Evolutionary conservation across 2,888 invertebrate species (phyloP).

Genomic region (Acanthosepion lycidas): DNA sequence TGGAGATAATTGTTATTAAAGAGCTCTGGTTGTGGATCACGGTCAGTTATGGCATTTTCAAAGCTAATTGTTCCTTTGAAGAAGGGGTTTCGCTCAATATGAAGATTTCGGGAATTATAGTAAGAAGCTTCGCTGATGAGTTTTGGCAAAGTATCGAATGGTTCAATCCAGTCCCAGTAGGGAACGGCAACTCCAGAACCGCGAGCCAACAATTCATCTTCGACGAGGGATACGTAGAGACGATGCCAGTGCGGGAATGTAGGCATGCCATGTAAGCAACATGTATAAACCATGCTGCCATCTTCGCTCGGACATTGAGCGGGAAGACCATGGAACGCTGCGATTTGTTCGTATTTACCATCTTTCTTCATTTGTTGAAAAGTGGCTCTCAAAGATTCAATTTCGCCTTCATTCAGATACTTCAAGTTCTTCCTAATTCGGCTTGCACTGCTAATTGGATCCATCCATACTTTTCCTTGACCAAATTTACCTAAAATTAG

Average conservation of each 20-base stretch:
- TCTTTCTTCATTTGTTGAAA: conserved; percentile 52
- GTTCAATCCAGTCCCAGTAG: conserved; percentile 56
- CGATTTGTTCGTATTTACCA: conserved; percentile 53
- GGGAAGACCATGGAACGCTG: conserved; percentile 56
- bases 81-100: conserved; percentile 48
- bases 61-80: conserved; percentile 42
- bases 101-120: conserved; percentile 40
- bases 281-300: conserved; percentile 49
- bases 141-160: conserved; percentile 50
- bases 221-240: conserved; percentile 52
- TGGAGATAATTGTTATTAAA: conserved; percentile 38
- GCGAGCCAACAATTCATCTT: conserved; percentile 52
- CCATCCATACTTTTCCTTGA: conserved; percentile 42
- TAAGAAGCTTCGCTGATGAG: conserved; percentile 53
- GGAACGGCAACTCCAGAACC: conserved; percentile 55
- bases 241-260: conserved; percentile 56
- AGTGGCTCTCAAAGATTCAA: conserved; percentile 54
- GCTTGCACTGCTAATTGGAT: conserved; percentile 50
- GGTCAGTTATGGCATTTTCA: conserved; percentile 34
- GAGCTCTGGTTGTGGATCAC: conserved; percentile 39
- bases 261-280: conserved; percentile 56
- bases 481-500: not conserved
- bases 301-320: conserved; percentile 52
- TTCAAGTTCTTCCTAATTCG: conserved; percentile 53
- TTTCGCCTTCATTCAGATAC: conserved; percentile 52